These are phyloP conservation scores for Stichopus chloronotus DNA, from an alignment of 35 echinoderm and acorn worm genomes.

Conservation along the genomic window DNA sequence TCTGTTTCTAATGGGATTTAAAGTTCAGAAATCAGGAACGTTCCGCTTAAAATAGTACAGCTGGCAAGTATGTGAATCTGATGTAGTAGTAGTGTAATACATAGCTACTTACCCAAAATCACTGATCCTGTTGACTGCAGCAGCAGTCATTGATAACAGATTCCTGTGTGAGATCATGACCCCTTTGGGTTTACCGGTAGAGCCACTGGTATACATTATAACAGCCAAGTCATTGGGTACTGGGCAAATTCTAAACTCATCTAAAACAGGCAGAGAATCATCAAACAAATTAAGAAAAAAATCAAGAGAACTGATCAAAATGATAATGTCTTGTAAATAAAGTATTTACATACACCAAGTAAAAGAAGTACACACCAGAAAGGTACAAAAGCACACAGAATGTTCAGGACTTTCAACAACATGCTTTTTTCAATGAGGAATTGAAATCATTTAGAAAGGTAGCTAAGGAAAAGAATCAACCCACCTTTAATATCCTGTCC, in stretches of 20 bases:
- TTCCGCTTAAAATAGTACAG: neutral
- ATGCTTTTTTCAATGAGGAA: too few relatives aligned
- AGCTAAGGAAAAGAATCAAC: neutral
- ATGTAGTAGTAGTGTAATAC: too few relatives aligned
- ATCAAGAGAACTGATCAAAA: neutral
- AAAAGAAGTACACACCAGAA: too few relatives aligned
- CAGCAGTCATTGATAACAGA: conserved; percentile 68
- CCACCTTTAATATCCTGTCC: conserved; percentile 57
- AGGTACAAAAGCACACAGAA: too few relatives aligned
- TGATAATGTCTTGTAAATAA: too few relatives aligned
- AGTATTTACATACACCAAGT: too few relatives aligned
- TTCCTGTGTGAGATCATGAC: conserved; percentile 93
- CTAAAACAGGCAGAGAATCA: conserved; percentile 50
- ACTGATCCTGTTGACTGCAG: conserved; percentile 68
- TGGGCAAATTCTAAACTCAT: conserved; percentile 42
- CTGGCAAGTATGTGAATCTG: neutral
- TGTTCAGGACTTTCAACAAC: too few relatives aligned
- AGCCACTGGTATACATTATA: conserved; percentile 96
- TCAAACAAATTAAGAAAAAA: neutral
- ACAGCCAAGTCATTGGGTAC: conserved; percentile 74
- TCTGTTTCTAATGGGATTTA: neutral
- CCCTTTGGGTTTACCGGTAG: conserved; percentile 86
- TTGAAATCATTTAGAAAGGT: too few relatives aligned
- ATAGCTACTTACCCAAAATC: conserved; percentile 67
- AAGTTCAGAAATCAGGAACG: neutral